Evolutionary conservation across 2,888 invertebrate genomes (phyloP), one percentile per base, ranked within the genome.

Genomic region (Dione vanillae): DNA sequence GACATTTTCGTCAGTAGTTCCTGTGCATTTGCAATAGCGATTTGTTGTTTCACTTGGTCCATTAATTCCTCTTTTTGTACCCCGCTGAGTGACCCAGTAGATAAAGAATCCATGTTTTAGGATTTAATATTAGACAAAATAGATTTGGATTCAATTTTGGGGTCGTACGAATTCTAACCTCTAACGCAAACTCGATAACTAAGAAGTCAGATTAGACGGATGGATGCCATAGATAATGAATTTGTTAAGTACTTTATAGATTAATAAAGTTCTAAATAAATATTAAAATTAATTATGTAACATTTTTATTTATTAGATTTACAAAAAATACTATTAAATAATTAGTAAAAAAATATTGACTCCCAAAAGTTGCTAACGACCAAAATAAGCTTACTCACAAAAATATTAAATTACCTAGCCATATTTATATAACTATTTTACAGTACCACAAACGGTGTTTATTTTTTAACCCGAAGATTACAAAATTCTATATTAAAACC

Each of bases 1-100:
- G 98, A 97, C 96, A 99, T 98, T 96, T 98, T 98, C 95, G 97
- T 96, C 76, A 99, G 94, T 74, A 99, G 90, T 94, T 98, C 98
- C 87, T 99, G 98, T 45, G 97, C 97, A 89, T 97, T 98, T 52
- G 98, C 98, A 67, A 99, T 95, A 0, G 98, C 98, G 72, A 99
- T 97, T 94, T 99, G 98, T 88, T 98, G 98, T 89, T 98, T 98
- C 40, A 99, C 97, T 93, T 98, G 97, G 80, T 98, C 97, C 97
- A 99, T 98, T 72, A 99, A 91, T 83, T 98, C 97, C 78, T 96
- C 97, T 85, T 96, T 97, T 85, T 98, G 96, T 54, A 94, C 89
- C 16, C 95, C 95, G 20, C 95, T 93, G 76, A 97, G 89, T 72
- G 91, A 91, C 72, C 94, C 94, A 52, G 91, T 83, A 69, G 94